Percentiles rank a stretch among this genome's conserved stretches.
Conservation (phyloP, 2,797 vertebrate genomes). For the Chloroceryle inda region DNA sequence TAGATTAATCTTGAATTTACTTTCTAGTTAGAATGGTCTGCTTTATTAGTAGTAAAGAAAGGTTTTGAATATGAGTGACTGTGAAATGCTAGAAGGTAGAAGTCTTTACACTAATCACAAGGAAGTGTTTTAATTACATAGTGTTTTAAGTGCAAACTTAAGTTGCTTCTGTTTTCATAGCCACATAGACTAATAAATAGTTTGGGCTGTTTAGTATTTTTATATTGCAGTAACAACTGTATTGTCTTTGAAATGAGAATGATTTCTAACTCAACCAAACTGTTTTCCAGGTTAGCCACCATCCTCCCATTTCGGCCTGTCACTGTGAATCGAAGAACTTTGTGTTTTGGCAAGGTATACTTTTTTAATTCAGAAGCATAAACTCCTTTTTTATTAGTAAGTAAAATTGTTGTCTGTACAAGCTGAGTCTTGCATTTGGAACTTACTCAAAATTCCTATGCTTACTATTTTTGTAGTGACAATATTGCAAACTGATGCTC, state of each 20-base stretch:
- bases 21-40: background rate
- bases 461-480: background rate
- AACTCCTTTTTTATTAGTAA: background rate
- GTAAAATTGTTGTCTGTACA: background rate
- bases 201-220: background rate
- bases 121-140: background rate
- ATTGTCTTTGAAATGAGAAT: background rate
- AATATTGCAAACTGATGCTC: background rate
- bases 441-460: background rate
- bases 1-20: background rate
- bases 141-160: background rate
- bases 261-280: slow-evolving; percentile 1
- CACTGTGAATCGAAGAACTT: slow-evolving; percentile 99
- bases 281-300: slow-evolving; percentile 95
- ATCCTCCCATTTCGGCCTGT: slow-evolving; percentile 97
- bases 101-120: background rate
- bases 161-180: background rate
- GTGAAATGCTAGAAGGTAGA: background rate
- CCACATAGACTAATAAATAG: background rate
- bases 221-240: background rate
- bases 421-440: background rate
- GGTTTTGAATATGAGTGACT: background rate
- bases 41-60: background rate
- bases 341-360: slow-evolving; percentile 99
- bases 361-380: slow-evolving; percentile 55